Base-by-base conservation (phyloP, 2,113 vertebrate genomes). In the Pelusios castaneus region DNA sequence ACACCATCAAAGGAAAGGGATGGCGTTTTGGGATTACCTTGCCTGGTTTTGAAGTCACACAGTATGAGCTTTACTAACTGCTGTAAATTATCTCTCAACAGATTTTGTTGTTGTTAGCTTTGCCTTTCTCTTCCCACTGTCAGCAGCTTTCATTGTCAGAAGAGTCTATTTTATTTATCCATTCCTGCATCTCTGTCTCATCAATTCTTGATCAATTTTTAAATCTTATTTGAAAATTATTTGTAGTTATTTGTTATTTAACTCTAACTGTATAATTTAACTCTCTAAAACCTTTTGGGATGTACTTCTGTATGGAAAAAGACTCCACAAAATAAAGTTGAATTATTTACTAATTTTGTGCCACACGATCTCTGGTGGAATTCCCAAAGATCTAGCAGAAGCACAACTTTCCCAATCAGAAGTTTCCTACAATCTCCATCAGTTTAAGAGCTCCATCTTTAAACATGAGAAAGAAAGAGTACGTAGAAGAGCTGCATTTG, bases 181-280 rank as follows among this genome's bases (percentile, higher is more conserved):
- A 55, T 89, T 90, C 91, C 67, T 56, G 38, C 19, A 81, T 80
- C 41, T 79, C 55, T 92, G 38, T 6, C 52, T 95, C 67, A 79
- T 80, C 75, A 54, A 83, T 79, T 79, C 25, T 81, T 47, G 79
- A 89, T 63, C 77, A 91, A 92, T 88, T 96, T 96, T 94, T 2
- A 94, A 87, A 94, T 77, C 83, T 63, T 49, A 54, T 92, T 51
- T 85, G 60, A 75, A 73, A 85, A 85, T 95, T 78, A 63, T 92
- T 16, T 89, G 29, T 91, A 88, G 78, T 82, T 96, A 93, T 95
- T 96, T 95, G 92, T 93, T 94, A 95, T 97, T 93, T 95, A 95
- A 94, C 34, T 54, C 90, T 41, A 75, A 41, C 1, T 93, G 16
- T 80, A 91, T 95, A 92, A 88, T 84, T 89, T 92, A 95, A n/a